These are phyloP conservation scores for Heloderma charlesbogerti DNA, from an alignment of 2,113 vertebrate species.

Conservation along the genomic window DNA sequence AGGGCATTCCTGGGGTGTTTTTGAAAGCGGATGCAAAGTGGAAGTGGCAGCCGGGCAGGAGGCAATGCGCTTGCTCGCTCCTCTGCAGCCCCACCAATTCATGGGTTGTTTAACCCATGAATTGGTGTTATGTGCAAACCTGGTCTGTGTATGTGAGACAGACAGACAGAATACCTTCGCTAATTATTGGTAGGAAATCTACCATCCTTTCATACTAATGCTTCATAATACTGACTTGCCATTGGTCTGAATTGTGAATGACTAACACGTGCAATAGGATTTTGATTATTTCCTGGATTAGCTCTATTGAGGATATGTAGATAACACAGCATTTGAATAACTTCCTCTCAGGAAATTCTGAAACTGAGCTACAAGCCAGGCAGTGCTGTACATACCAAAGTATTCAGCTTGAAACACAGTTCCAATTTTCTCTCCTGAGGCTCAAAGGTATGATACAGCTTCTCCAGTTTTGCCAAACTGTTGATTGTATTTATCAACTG, in stretches of 20 bases:
- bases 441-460: conserved; percentile 43
- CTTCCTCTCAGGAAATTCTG: conserved; percentile 82
- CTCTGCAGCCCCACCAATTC: no score
- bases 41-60: no score
- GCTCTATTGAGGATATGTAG: conserved; percentile 76
- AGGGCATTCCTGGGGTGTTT: no score
- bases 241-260: conserved; percentile 51
- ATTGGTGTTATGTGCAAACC: no score
- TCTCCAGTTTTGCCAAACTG: conserved; percentile 27
- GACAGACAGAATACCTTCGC: rapidly evolving
- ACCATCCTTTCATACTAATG: neutral
- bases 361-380: conserved; percentile 66
- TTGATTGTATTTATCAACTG: neutral
- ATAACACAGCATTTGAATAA: conserved; percentile 76
- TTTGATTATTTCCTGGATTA: conserved; percentile 79
- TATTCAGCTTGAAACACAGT: conserved; percentile 60
- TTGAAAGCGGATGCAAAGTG: no score
- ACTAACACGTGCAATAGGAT: conserved; percentile 60
- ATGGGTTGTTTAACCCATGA: no score
- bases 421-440: conserved; percentile 42
- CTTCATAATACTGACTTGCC: conserved; percentile 49
- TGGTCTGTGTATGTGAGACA: neutral
- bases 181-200: neutral
- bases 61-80: no score
- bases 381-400: conserved; percentile 50